Evolutionary conservation across 2,797 vertebrate species (phyloP).

Genomic region (Molossus alvarezi): DNA sequence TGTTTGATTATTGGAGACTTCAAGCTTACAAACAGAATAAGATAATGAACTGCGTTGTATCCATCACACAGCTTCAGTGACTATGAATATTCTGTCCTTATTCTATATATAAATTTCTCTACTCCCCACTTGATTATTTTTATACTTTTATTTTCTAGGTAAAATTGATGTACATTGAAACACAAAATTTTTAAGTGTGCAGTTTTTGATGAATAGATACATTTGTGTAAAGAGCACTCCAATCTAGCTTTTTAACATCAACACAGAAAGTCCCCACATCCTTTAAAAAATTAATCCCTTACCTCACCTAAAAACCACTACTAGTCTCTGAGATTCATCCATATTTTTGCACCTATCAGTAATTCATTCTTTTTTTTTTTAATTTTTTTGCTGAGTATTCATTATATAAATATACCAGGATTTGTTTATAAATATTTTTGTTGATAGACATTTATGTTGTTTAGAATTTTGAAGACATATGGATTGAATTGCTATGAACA

Average conservation of each 20-base stretch:
- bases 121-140: background rate
- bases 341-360: background rate
- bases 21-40: background rate
- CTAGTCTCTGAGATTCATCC: background rate
- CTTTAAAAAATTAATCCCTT: conserved; percentile 54
- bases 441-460: background rate
- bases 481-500: background rate
- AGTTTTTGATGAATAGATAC: background rate
- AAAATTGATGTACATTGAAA: conserved; percentile 25
- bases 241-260: background rate
- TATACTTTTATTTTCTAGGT: background rate
- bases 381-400: background rate
- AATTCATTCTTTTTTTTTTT: background rate
- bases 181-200: background rate
- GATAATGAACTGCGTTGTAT: background rate
- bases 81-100: background rate
- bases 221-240: background rate
- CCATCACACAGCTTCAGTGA: background rate
- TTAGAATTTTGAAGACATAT: background rate
- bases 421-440: background rate
- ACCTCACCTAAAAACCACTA: background rate
- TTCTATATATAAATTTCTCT: background rate
- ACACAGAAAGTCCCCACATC: background rate
- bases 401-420: background rate
- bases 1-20: background rate